Evolutionary conservation across 2,888 invertebrate species (phyloP), one percentile per base, ranked within the genome.

Genomic region (Geophilus truncorum): DNA sequence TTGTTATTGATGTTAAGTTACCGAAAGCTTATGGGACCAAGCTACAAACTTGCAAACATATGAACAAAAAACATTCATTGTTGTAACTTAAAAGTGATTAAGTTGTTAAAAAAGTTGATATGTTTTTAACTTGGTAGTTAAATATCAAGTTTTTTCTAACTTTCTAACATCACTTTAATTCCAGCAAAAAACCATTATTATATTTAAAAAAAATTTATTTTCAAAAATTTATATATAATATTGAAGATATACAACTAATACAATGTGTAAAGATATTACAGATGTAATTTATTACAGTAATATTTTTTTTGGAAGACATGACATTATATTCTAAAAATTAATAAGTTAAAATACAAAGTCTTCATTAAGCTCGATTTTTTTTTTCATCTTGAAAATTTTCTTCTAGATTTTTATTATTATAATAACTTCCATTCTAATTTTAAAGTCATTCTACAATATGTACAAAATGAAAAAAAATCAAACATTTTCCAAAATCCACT

Each of bases 341-440:
- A 62, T 62, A 62, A 62, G 62, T 62, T 62, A 62, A 62, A 62
- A 62, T 62, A 62, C 62, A 62, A 62, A 62, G 62, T 62, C 62
- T 62, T 62, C 62, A 25, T 23, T 62, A 62, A 62, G 62, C 62
- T 62, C 62, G 25, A 23, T 57, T 57, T 57, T 23, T 57, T 57
- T 57, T 28, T 28, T 25, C 23, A 15, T 25, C 10, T 25, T 7
- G 25, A 62, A 23, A 25, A 5, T 62, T 62, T 12, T 21, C 12
- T 23, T 62, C 62, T 62, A 62, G 15, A 62, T 62, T 62, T 23
- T 36, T 9, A 36, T 6, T 25, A 25, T 62, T 62, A 5, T 62
- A 7, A 28, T 62, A 45, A 45, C 25, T 62, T 23, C 6, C 28
- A 25, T 25, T 10, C 10, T 25, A 62, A 23, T 25, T 25, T 28